These are phyloP conservation scores for Helicolenus hilgendorfi DNA, from an alignment of 2,797 vertebrate species.

Conservation along the genomic window DNA sequence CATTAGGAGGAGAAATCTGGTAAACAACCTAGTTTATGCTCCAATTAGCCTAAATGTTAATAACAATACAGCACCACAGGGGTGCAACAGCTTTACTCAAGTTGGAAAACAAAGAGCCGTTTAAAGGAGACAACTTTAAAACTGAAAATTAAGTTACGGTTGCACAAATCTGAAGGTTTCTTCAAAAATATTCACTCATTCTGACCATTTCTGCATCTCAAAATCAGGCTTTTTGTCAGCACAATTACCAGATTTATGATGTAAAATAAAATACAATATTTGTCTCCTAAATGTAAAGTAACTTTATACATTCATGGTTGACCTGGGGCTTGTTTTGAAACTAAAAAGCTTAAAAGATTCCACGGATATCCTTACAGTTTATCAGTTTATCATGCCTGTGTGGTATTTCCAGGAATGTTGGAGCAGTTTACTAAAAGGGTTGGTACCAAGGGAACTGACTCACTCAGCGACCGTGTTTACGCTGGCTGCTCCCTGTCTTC, in stretches of 20 bases:
- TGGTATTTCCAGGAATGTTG: slow-evolving; percentile 45
- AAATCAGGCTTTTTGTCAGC: not conserved
- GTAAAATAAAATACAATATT: not conserved
- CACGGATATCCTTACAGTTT: not conserved
- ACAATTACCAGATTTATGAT: not conserved
- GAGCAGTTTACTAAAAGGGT: slow-evolving; percentile 27
- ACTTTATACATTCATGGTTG: not conserved
- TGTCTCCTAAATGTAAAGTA: not conserved
- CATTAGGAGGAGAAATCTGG: slow-evolving; percentile 20
- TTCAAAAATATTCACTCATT: not conserved
- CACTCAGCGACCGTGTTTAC: slow-evolving; percentile 2
- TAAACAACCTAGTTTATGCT: slow-evolving; percentile 67
- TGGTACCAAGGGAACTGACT: slow-evolving; percentile 17
- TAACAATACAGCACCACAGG: slow-evolving; percentile 51
- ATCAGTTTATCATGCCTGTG: not conserved
- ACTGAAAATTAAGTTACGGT: not conserved
- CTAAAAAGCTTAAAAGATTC: not conserved
- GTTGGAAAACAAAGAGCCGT: slow-evolving; percentile 8
- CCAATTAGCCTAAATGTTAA: slow-evolving; percentile 63
- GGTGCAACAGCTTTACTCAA: slow-evolving; percentile 10
- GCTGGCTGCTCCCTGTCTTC: not conserved
- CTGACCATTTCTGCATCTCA: not conserved
- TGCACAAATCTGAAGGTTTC: not conserved
- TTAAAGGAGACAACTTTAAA: not conserved
- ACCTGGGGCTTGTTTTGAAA: not conserved